These are phyloP conservation scores for Himalopsyche phryganea DNA, from an alignment of 1,140 invertebrate genomes.

Conservation along the genomic window DNA sequence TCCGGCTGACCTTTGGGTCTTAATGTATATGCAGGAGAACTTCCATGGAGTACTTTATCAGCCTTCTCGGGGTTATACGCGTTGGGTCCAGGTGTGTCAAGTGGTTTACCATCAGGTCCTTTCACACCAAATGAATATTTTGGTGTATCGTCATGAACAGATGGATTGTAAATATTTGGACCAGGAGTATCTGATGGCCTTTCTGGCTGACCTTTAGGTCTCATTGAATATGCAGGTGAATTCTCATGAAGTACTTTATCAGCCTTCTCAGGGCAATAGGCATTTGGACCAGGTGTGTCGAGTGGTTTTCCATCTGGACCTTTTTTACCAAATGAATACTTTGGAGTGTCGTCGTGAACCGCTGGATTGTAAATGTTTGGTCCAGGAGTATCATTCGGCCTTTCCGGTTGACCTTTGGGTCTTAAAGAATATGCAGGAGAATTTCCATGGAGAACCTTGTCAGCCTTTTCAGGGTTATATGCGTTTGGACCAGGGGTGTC, in stretches of 20 bases:
- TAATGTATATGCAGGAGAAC: slow-evolving; percentile 48
- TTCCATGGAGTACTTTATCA: slow-evolving; percentile 42
- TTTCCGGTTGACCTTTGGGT: slow-evolving; percentile 49
- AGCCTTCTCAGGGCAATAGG: slow-evolving; percentile 66
- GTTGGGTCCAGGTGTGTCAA: slow-evolving; percentile 64
- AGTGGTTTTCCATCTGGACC: slow-evolving; percentile 38
- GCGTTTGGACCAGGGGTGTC: slow-evolving; percentile 55
- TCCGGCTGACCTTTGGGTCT: slow-evolving; percentile 44
- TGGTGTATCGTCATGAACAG: slow-evolving; percentile 48
- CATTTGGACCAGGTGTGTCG: slow-evolving; percentile 65
- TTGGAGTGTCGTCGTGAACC: slow-evolving; percentile 53
- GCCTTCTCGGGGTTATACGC: slow-evolving; percentile 64
- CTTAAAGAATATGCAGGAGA: slow-evolving; percentile 59
- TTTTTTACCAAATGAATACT: slow-evolving; percentile 53
- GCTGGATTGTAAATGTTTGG: slow-evolving; percentile 66
- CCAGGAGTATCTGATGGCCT: slow-evolving; percentile 68
- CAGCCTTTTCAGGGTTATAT: slow-evolving; percentile 62
- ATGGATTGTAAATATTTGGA: slow-evolving; percentile 61
- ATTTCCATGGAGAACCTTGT: slow-evolving; percentile 61
- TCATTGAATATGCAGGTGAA: slow-evolving; percentile 44
- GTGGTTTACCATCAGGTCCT: slow-evolving; percentile 44
- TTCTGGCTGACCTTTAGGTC: slow-evolving; percentile 52
- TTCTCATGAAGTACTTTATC: slow-evolving; percentile 50
- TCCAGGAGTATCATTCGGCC: slow-evolving; percentile 53
- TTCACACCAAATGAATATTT: slow-evolving; percentile 45